Base-by-base conservation (phyloP, 2,888 invertebrate species). In the Laspeyria flexula region DNA sequence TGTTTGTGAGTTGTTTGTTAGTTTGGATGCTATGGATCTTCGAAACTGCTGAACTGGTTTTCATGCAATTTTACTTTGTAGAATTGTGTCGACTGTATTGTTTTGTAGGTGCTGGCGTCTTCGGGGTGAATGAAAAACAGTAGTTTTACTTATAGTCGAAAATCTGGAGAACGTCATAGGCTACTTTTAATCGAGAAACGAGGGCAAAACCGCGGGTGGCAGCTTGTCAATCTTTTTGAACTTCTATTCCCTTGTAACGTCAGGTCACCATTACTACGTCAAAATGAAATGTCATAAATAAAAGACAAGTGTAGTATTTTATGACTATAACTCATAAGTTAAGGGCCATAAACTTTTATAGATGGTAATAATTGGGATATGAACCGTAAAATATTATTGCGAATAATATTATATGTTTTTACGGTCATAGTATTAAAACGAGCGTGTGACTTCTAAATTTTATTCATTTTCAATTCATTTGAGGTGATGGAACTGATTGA, bases 361-460 rank as follows among this genome's bases (percentile, higher is more conserved):
- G 34, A 21, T 18, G n/a, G 11, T 37, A 11, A 18, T 37, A 37
- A 37, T 37, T 37, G 37, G 18, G 9, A 37, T 37, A 37, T 12
- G 18, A 11, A 37, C 21, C 37, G 21, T 37, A 37, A 21, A 21
- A 37, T 21, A n/a, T 21, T 21, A 18, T 21, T 11, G 37, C 37
- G 21, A 37, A 37, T 31, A 31, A 13, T 13, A 31, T 29, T 4
- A 29, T 31, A 7, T 13, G 2, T 13, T 12, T 31, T 31, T 31
- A 31, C 13, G 5, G 31, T 13, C 13, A 9, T 31, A 9, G 11
- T 11, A 30, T 30, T 30, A 7, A 11, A 2, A 30, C 9, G 12
- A 31, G 31, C 13, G 13, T 31, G 34, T 18, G 18, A 34, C 15
- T 15, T 33, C 12, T 7, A 12, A 15, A 15, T 15, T 33, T 33